Base-by-base conservation (phyloP, 2,113 vertebrate species). In the Brachyistius frenatus region DNA sequence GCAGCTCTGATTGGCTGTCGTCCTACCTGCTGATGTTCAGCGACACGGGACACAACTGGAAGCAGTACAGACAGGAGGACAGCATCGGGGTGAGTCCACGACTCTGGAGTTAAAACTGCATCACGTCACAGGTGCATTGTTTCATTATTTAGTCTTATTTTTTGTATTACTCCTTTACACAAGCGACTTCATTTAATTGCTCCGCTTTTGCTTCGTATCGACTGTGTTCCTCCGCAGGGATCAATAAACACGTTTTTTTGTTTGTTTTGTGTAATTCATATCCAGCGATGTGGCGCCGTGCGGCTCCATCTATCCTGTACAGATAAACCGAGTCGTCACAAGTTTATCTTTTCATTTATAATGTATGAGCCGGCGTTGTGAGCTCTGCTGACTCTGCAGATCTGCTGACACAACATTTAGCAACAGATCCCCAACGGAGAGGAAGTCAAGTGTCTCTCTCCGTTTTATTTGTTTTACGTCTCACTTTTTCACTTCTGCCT, bases 11-110 rank as follows among this genome's bases (percentile, higher is more conserved):
- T 3, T 97, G 96, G 96, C 95, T 96, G 74, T 95, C 95, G 78
- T 95, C 93, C 67, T 97, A 96, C 78, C 87, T 96, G 73, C 91
- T 97, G 74, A 95, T 97, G 95, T 96, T 96, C 87, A 97, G 96
- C 11, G 96, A 97, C 52, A 95, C 95, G 5, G 96, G 96, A 47
- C 92, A 89, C 83, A 97, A 97, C 87, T 97, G 96, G 96, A 97
- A 94, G 37, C 96, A 96, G 3, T 96, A 96, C 84, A 91, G 93
- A 5, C 95, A 96, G 73, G 96, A 97, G 66, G 96, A 97, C 93
- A 96, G 95, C 75, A 94, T 95, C 66, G 96, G 95, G 95, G 96
- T 97, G 95, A 79, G 96, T 95, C 30, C 30, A 7, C 1, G 23
- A 23, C 23, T 8, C 57, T 53, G 6, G 2, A 3, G 3, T 49